Percentiles rank a stretch among this genome's conserved stretches.
These are phyloP conservation scores for Platygyra sinensis DNA, from an alignment of 64 coral and sea anemone species.

Conservation along the genomic window DNA sequence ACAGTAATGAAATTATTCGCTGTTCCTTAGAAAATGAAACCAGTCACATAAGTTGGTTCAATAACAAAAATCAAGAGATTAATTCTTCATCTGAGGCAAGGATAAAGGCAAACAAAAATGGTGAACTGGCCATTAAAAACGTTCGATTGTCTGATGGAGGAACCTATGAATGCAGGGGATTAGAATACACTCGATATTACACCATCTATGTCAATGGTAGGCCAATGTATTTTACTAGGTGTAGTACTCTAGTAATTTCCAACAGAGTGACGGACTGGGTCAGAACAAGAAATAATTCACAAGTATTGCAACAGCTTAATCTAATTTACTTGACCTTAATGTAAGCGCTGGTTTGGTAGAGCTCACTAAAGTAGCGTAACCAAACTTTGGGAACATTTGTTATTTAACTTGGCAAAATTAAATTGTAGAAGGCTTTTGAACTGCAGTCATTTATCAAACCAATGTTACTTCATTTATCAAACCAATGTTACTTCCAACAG, in stretches of 20 bases:
- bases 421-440: too few species aligned
- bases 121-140: not conserved
- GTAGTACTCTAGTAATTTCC: too few species aligned
- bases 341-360: too few species aligned
- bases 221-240: not conserved
- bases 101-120: not conserved
- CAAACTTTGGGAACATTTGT: too few species aligned
- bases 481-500: not conserved
- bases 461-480: too few species aligned
- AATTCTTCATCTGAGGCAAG: not conserved
- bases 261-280: too few species aligned
- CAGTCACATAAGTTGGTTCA: not conserved
- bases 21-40: not conserved
- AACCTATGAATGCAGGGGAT: slow-evolving; percentile 4
- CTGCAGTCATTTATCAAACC: too few species aligned
- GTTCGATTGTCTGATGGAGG: not conserved
- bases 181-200: not conserved
- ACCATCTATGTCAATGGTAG: slow-evolving; percentile 4
- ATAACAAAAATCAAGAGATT: not conserved
- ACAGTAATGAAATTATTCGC: not conserved
- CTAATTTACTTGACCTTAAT: too few species aligned
- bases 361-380: too few species aligned
- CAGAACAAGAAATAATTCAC: too few species aligned
- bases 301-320: too few species aligned
- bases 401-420: too few species aligned